Base-by-base conservation (phyloP, 2,797 vertebrate genomes). In the Danio jaintianensis region DNA sequence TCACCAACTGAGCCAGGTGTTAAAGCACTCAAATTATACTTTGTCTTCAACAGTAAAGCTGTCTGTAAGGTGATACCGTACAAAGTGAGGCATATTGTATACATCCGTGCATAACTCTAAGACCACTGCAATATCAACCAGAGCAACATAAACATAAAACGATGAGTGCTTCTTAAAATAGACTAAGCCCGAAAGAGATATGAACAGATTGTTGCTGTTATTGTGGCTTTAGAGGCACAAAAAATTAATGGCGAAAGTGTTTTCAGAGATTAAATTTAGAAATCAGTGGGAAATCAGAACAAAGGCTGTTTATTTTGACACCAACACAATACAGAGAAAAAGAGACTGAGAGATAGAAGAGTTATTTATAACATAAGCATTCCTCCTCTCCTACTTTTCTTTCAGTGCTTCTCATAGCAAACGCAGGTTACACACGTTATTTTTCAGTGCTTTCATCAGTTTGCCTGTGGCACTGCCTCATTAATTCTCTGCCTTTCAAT, bases 251-350 rank as follows among this genome's bases (percentile, higher is more conserved):
- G 83, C 70, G 48, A 80, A 82, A 79, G 40, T 84, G 29, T 84
- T 84, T 85, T 85, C 80, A n/a, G 77, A 76, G 69, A 70, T 11
- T 29, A 29, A 81, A 79, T 75, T 87, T 80, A 87, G 85, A 87
- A 81, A 72, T 79, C 62, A 67, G 81, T 86, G 79, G 87, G 85
- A 87, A 77, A 47, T 61, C 66, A 84, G 76, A 80, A 86, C 85
- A 82, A 87, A 83, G 78, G 70, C 7, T 79, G 80, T 80, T 81
- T 85, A 75, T 80, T 47, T 40, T 63, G 74, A 74, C 29, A 58
- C 13, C 6, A 67, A 59, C 20, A 45, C 45, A 47, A 68, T 16
- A 42, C 52, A 74, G 13, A 7, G 6, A 66, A 63, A 68, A 22
- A 48, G 29, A 73, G 43, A 56, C n/a, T 2, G 47, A 52, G 45